Percentiles rank a stretch among this genome's conserved stretches.
phyloP scores from a whole-genome alignment of 2,888 invertebrate genomes.

The Ctena decussata region DNA sequence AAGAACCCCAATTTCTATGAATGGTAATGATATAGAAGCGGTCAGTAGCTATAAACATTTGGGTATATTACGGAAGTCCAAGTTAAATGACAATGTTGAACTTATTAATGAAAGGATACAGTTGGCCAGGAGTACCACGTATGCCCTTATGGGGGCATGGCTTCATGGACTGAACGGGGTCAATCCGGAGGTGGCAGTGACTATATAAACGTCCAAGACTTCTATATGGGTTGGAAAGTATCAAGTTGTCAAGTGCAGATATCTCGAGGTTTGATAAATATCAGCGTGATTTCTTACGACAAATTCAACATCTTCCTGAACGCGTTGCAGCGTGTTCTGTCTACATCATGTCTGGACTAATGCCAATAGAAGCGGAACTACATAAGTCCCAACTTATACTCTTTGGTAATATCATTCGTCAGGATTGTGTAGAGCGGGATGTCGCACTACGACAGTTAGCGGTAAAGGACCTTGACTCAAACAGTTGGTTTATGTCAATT shows the following conservation, averaged over 20 bases:
- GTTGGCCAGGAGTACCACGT: background rate
- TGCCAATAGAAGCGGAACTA: background rate
- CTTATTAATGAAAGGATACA: background rate
- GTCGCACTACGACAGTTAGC: background rate
- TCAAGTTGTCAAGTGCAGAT: background rate
- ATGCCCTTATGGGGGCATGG: background rate
- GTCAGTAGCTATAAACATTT: background rate
- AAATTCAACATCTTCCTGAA: background rate
- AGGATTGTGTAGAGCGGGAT: background rate
- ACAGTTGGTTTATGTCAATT: background rate
- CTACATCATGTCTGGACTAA: background rate
- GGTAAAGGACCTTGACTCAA: background rate
- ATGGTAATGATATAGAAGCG: background rate
- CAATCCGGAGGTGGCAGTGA: background rate
- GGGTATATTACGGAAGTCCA: background rate
- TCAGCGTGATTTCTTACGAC: background rate
- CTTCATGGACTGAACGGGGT: background rate
- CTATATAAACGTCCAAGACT: background rate
- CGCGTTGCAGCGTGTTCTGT: background rate
- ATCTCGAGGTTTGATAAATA: background rate
- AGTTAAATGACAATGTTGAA: background rate
- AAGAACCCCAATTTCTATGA: too few species aligned
- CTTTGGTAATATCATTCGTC: background rate
- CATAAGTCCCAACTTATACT: background rate
- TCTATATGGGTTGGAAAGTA: background rate